Percentiles rank a stretch among this genome's conserved stretches.
These are phyloP conservation scores for Brachionus rotundiformis DNA, from an alignment of 1,140 invertebrate genomes.

Conservation along the genomic window DNA sequence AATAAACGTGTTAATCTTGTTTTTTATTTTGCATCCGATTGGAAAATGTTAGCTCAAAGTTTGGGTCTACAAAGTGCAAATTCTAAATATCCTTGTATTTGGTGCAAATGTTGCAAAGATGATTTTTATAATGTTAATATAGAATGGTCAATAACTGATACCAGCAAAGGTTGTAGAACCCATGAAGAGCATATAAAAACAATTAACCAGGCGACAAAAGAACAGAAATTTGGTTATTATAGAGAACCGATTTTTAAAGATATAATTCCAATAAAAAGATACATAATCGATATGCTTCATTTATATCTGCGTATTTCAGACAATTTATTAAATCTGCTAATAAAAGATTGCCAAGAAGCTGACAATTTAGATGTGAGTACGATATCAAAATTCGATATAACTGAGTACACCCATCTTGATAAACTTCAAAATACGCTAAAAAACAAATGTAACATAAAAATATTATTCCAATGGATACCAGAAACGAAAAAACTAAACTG, in stretches of 20 bases:
- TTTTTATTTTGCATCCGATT: conserved; percentile 19
- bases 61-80: conserved; percentile 26
- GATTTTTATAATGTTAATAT: conserved; percentile 17
- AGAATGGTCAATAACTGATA: conserved; percentile 34
- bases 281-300: conserved; percentile 50
- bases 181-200: not conserved
- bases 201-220: not conserved
- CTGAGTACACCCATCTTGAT: not conserved
- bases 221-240: not conserved
- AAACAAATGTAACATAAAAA: conserved; percentile 7
- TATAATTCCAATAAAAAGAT: conserved; percentile 7
- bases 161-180: not conserved
- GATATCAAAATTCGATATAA: conserved; percentile 24
- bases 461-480: conserved; percentile 7
- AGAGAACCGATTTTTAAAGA: conserved; percentile 20
- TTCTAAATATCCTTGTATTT: conserved; percentile 29
- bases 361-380: conserved; percentile 35
- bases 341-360: conserved; percentile 5
- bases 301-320: conserved; percentile 42
- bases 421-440: not conserved
- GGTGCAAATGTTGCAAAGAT: conserved; percentile 49
- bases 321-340: conserved; percentile 11
- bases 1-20: not conserved
- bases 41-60: conserved; percentile 36
- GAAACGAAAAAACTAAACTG: conserved; percentile 43